These are phyloP conservation scores for Sminthurinus aureus DNA, from an alignment of 2,888 invertebrate species.

Conservation along the genomic window DNA sequence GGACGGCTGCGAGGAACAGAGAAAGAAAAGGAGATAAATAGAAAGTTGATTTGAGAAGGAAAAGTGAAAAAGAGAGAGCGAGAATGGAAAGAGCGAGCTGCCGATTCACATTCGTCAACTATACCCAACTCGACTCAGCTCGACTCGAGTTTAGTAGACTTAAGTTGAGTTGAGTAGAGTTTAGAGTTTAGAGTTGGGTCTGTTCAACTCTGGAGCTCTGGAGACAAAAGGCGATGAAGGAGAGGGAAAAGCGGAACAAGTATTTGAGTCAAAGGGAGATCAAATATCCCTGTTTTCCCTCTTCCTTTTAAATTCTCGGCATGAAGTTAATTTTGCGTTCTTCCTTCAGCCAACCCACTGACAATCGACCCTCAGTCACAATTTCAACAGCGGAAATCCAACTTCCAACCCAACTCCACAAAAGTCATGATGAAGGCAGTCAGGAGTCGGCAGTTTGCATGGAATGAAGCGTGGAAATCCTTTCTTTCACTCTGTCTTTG, in stretches of 20 bases:
- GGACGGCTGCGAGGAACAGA: background rate
- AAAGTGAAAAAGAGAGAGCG: background rate
- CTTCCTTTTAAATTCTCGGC: slow-evolving; percentile 32
- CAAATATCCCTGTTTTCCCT: slow-evolving; percentile 8
- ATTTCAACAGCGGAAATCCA: too few species aligned
- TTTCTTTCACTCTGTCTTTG: background rate
- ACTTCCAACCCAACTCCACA: too few species aligned
- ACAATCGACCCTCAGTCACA: too few species aligned
- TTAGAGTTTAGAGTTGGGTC: background rate
- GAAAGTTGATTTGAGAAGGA: background rate
- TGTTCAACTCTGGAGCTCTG: background rate
- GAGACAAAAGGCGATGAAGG: background rate
- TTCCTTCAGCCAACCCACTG: background rate
- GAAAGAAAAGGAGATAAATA: background rate
- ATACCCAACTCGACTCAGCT: too few species aligned
- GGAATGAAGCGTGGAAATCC: background rate
- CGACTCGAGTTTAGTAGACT: too few species aligned
- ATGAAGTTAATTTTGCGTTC: slow-evolving; percentile 32
- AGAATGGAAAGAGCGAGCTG: background rate
- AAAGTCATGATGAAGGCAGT: too few species aligned
- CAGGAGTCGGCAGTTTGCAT: too few species aligned
- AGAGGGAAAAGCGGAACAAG: background rate
- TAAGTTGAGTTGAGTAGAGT: background rate
- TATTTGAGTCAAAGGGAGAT: background rate
- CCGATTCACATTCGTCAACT: background rate